Percentiles rank a stretch among this genome's conserved stretches.
Conservation (phyloP, 2,888 invertebrate genomes). For the Bombyx huttoni region DNA sequence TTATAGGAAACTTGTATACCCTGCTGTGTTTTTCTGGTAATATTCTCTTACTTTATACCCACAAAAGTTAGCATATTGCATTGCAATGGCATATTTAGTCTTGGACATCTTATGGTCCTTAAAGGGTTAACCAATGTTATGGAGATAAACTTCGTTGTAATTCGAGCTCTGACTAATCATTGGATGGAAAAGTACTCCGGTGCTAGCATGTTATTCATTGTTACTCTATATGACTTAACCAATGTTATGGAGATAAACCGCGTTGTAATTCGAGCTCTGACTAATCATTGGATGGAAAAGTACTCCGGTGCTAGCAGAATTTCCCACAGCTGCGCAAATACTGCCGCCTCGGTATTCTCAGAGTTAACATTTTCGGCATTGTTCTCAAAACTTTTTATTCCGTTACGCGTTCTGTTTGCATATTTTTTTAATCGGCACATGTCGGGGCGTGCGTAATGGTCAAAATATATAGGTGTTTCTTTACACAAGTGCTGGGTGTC, state of each 20-base stretch:
- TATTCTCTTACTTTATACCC: too few relatives aligned
- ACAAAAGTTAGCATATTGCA: too few relatives aligned
- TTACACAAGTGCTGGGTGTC: neutral
- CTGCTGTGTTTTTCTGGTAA: too few relatives aligned
- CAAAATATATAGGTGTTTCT: neutral
- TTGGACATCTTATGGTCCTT: too few relatives aligned
- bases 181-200: neutral
- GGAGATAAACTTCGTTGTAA: too few relatives aligned
- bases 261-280: neutral
- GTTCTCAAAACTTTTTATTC: conserved; percentile 1
- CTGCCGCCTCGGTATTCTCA: neutral
- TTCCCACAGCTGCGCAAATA: neutral
- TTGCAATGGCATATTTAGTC: too few relatives aligned
- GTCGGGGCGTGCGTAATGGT: conserved; percentile 1
- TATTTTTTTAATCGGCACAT: conserved; percentile 1
- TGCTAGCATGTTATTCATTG: too few relatives aligned
- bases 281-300: neutral
- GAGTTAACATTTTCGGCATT: conserved; percentile 1
- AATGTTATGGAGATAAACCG: too few relatives aligned
- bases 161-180: neutral
- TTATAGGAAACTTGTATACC: too few relatives aligned
- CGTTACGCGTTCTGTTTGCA: conserved; percentile 5
- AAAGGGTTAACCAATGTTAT: too few relatives aligned
- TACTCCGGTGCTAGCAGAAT: neutral
- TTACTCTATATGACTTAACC: too few relatives aligned